Percentiles rank a stretch among this genome's conserved stretches.
phyloP scores from a whole-genome alignment of 2,113 vertebrate species.

The Sphaerodactylus townsendi region DNA sequence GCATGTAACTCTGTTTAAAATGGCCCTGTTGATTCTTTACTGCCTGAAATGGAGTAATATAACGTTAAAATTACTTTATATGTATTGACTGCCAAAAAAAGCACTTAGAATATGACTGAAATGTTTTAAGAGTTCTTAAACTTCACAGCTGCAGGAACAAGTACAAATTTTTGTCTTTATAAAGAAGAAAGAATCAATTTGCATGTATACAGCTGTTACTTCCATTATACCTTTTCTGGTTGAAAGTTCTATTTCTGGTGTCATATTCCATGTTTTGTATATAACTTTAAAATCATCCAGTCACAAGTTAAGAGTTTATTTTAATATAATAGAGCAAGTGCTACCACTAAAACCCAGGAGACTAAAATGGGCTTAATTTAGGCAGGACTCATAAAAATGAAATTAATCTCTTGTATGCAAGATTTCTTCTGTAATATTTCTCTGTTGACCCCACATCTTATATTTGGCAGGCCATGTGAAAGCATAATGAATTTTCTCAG shows the following conservation, averaged over 20 bases:
- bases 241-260: background rate
- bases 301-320: too few species aligned
- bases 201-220: background rate
- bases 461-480: conserved; percentile 11
- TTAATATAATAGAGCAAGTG: background rate
- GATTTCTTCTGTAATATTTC: background rate
- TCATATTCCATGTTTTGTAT: background rate
- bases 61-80: background rate
- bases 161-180: background rate
- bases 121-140: background rate
- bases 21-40: background rate
- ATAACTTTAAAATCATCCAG: background rate
- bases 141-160: background rate
- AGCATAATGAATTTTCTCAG: background rate
- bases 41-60: background rate
- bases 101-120: background rate
- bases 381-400: background rate
- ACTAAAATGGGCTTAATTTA: background rate
- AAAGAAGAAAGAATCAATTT: background rate
- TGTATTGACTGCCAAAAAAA: background rate
- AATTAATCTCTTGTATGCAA: background rate
- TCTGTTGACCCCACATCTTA: background rate
- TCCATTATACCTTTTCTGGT: background rate
- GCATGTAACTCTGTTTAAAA: background rate
- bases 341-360: background rate